A percentile compares a stretch with the other conserved stretches of the same genome.
Evolutionary conservation across 2,888 invertebrate genomes (phyloP).

Genomic region (Dolomedes plantarius): DNA sequence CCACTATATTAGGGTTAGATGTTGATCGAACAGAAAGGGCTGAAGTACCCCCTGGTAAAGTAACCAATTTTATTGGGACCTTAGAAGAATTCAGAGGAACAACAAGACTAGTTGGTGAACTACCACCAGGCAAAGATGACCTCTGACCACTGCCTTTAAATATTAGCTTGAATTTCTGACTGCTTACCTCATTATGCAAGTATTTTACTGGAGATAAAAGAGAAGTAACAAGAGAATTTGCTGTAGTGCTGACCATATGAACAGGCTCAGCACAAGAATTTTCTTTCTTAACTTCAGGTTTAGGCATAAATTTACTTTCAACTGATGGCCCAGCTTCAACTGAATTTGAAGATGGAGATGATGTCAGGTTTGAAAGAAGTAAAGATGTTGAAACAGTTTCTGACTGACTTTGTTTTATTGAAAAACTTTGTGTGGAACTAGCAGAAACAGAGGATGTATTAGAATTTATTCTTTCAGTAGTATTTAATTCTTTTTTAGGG

Average conservation of each 20-base stretch:
- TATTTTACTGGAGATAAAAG: conserved; percentile 59
- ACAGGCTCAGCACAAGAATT: conserved; percentile 42
- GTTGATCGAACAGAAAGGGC: conserved; percentile 68
- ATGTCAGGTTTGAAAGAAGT: conserved; percentile 27
- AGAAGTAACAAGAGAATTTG: conserved; percentile 62
- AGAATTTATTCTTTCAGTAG: conserved; percentile 14
- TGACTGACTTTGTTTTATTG: conserved; percentile 35
- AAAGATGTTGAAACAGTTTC: conserved; percentile 20
- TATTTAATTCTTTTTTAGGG: conserved; percentile 13
- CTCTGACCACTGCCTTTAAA: conserved; percentile 60
- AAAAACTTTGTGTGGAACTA: not conserved
- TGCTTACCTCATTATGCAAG: conserved; percentile 53
- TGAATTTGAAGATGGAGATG: conserved; percentile 23
- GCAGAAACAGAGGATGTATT: not conserved
- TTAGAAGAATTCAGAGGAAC: conserved; percentile 74
- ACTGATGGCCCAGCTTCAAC: conserved; percentile 36
- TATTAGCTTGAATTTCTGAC: conserved; percentile 66
- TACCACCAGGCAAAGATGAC: conserved; percentile 43
- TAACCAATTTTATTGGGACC: conserved; percentile 76
- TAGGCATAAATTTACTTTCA: conserved; percentile 33
- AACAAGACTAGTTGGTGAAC: conserved; percentile 57
- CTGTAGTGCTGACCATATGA: conserved; percentile 42
- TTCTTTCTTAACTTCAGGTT: conserved; percentile 53
- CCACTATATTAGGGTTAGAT: conserved; percentile 66
- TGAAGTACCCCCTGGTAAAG: conserved; percentile 74